Evolutionary conservation across 1,140 invertebrate genomes (phyloP).

Genomic region (Bathynomus jamesi): DNA sequence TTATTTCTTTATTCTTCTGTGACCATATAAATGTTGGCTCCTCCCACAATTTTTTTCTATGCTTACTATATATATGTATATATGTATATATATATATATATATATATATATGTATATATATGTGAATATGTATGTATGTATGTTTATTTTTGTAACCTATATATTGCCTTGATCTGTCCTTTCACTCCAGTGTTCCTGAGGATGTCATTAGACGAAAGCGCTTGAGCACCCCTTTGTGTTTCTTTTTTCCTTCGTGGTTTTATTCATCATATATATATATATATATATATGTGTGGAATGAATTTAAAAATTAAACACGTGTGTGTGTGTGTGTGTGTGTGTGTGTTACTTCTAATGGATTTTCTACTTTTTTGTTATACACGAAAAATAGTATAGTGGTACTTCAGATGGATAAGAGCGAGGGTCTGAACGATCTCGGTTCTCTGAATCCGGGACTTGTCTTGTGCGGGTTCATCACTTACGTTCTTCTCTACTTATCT

Average conservation of each 20-base stretch:
- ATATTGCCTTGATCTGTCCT: no score
- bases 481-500: slow-evolving; percentile 49
- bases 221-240: no score
- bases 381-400: slow-evolving; percentile 39
- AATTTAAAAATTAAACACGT: no score
- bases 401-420: slow-evolving; percentile 46
- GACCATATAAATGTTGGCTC: no score
- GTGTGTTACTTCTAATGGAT: not conserved
- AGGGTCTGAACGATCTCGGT: slow-evolving; percentile 47
- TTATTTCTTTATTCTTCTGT: no score
- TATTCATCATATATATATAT: not conserved
- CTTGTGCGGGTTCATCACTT: slow-evolving; percentile 46
- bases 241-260: no score
- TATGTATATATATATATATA: not conserved
- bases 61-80: slow-evolving; percentile 1
- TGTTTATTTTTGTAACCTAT: no score
- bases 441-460: slow-evolving; percentile 46
- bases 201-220: no score
- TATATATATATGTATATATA: slow-evolving; percentile 1
- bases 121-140: not conserved
- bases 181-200: no score
- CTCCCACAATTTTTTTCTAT: no score
- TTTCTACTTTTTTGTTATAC: not conserved
- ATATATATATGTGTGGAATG: no score
- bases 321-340: no score